phyloP scores from a whole-genome alignment of 2,888 invertebrate genomes.

The Rhagophthalmus giganteus region DNA sequence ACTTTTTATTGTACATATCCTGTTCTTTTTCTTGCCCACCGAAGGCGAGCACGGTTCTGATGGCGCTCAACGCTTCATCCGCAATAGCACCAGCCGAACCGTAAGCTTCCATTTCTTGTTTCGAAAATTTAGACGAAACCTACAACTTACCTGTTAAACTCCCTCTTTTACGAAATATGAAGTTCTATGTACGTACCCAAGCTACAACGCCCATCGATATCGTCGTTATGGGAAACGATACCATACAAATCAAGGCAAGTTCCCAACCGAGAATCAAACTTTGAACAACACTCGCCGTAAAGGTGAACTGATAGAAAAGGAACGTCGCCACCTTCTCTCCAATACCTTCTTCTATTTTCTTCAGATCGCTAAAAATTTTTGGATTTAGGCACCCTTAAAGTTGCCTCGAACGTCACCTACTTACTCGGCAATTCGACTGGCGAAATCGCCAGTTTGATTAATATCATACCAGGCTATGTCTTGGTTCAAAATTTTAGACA shows the following conservation, averaged over 20 bases:
- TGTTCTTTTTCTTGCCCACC: too few relatives aligned
- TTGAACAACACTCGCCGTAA: constrained; percentile 69
- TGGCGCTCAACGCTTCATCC: too few relatives aligned
- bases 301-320: constrained; percentile 69
- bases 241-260: constrained; percentile 73
- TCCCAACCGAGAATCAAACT: constrained; percentile 81
- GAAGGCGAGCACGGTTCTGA: too few relatives aligned
- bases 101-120: too few relatives aligned
- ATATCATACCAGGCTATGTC: constrained; percentile 76
- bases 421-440: constrained; percentile 76
- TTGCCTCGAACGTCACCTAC: constrained; percentile 35
- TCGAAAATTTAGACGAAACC: too few relatives aligned
- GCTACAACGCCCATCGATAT: constrained; percentile 67
- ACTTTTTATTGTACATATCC: too few relatives aligned
- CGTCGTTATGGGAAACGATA: constrained; percentile 70
- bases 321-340: constrained; percentile 81
- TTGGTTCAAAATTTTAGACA: constrained; percentile 70
- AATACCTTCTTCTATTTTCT: constrained; percentile 79
- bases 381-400: too few relatives aligned
- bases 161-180: too few relatives aligned
- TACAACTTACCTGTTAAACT: too few relatives aligned
- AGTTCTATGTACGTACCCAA: too few relatives aligned
- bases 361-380: constrained; percentile 63
- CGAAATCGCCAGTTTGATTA: constrained; percentile 72
- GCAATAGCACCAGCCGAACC: too few relatives aligned